These are phyloP conservation scores for Drosophila subsilvestris DNA, from an alignment of 2,888 invertebrate species.

Conservation along the genomic window DNA sequence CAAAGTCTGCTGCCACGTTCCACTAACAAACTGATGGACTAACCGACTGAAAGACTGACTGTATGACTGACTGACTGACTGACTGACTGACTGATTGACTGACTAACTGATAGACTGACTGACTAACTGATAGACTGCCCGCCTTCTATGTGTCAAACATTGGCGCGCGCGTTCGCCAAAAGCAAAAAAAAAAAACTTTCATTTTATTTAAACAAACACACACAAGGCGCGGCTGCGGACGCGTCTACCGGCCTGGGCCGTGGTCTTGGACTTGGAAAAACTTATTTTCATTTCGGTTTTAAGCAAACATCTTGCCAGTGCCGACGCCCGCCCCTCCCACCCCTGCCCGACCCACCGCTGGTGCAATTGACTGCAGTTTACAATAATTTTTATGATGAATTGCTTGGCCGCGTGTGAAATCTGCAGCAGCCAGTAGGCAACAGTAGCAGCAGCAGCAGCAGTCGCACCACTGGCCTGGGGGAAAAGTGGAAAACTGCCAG, in stretches of 20 bases:
- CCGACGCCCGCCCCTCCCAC: not conserved
- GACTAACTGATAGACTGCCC: constrained; percentile 46
- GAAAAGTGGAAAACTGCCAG: constrained; percentile 79
- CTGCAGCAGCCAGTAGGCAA: constrained; percentile 42
- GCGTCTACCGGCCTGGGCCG: not conserved
- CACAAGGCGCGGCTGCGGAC: constrained; percentile 64
- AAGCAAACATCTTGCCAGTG: constrained; percentile 55
- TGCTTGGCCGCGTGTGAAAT: constrained; percentile 80
- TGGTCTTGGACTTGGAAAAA: constrained; percentile 67
- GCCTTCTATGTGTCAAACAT: constrained; percentile 74
- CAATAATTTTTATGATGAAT: constrained; percentile 80
- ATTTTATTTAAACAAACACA: constrained; percentile 75
- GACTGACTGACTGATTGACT: constrained; percentile 17
- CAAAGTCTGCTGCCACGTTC: constrained; percentile 68
- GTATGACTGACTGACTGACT: constrained; percentile 32
- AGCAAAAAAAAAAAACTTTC: constrained; percentile 66
- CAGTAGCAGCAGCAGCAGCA: constrained; percentile 14
- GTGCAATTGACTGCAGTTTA: constrained; percentile 69
- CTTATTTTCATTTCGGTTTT: constrained; percentile 67
- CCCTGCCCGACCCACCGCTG: not conserved
- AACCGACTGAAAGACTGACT: constrained; percentile 30
- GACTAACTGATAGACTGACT: constrained; percentile 31
- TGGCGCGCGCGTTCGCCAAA: constrained; percentile 52
- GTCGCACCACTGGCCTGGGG: constrained; percentile 59
- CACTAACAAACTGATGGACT: constrained; percentile 28